Percentiles rank a stretch among this genome's conserved stretches.
These are phyloP conservation scores for Misgurnus anguillicaudatus DNA, from an alignment of 2,113 vertebrate genomes.

Conservation along the genomic window DNA sequence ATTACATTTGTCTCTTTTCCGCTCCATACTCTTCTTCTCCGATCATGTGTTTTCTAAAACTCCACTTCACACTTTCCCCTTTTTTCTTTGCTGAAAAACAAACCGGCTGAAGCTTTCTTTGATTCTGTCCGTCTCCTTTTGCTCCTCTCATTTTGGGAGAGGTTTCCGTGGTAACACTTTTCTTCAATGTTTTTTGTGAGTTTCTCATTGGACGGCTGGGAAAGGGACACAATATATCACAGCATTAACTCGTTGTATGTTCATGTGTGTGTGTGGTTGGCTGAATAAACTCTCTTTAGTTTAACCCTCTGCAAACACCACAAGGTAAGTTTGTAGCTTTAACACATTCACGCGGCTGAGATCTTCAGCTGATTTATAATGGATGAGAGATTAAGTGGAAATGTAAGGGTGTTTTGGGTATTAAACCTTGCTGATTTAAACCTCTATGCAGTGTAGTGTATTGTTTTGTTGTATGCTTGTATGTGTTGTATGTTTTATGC, in stretches of 20 bases:
- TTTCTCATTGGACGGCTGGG: conserved; percentile 80
- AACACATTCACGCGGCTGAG: neutral
- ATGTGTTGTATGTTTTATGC: neutral
- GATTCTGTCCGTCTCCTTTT: conserved; percentile 52
- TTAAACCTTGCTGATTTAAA: neutral
- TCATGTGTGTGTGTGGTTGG: conserved; percentile 53
- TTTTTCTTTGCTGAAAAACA: conserved; percentile 30
- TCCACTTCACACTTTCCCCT: conserved; percentile 55
- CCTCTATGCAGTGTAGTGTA: neutral
- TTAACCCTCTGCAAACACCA: conserved; percentile 49
- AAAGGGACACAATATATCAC: conserved; percentile 54
- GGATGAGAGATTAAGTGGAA: neutral
- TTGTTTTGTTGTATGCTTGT: neutral
- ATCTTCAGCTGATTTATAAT: neutral
- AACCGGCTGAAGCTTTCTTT: conserved; percentile 41
- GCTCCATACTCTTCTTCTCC: conserved; percentile 41
- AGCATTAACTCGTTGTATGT: conserved; percentile 59
- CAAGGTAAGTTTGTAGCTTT: conserved; percentile 63
- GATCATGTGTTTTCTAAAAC: conserved; percentile 23
- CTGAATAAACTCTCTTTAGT: conserved; percentile 31
- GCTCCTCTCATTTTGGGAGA: conserved; percentile 60
- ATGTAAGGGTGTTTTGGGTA: neutral
- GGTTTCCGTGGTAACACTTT: conserved; percentile 93
- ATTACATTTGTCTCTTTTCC: conserved; percentile 64
- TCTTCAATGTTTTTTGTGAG: conserved; percentile 85